Percentiles rank a stretch among this genome's conserved stretches.
These are phyloP conservation scores for Gopherus flavomarginatus DNA, from an alignment of 2,113 vertebrate species.

Conservation along the genomic window DNA sequence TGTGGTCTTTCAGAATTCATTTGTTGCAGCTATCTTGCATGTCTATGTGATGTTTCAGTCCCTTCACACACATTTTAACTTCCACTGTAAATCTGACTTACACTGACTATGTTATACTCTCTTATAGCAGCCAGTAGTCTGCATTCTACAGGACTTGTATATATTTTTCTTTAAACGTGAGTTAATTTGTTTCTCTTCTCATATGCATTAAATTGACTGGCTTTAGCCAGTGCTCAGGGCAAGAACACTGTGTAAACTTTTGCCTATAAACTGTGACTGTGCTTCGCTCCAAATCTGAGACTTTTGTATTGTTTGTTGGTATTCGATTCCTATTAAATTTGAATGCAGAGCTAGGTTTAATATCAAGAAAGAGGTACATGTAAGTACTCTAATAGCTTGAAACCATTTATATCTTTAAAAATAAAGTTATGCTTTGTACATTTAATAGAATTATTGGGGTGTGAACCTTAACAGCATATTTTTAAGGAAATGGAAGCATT, in stretches of 20 bases:
- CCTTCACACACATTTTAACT: neutral
- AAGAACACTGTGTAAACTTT: neutral
- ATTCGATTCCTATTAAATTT: conserved; percentile 7
- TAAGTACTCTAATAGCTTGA: neutral
- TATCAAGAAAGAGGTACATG: neutral
- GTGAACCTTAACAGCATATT: neutral
- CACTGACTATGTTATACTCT: neutral
- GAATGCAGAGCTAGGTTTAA: neutral
- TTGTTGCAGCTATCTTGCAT: neutral
- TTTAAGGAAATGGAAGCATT: neutral
- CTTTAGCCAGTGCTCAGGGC: neutral
- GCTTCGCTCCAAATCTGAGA: neutral
- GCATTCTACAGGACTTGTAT: neutral
- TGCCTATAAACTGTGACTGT: neutral
- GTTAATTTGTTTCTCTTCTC: neutral
- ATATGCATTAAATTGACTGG: neutral
- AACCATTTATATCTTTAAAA: neutral
- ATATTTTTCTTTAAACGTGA: neutral
- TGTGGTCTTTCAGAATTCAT: neutral
- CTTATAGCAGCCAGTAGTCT: neutral
- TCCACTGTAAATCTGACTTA: neutral
- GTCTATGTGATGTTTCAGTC: neutral
- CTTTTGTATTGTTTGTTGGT: neutral
- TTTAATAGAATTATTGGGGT: neutral
- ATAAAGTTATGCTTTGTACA: neutral